Evolutionary conservation across 2,113 vertebrate genomes (phyloP).

Genomic region (Actenoides lindsayi): DNA sequence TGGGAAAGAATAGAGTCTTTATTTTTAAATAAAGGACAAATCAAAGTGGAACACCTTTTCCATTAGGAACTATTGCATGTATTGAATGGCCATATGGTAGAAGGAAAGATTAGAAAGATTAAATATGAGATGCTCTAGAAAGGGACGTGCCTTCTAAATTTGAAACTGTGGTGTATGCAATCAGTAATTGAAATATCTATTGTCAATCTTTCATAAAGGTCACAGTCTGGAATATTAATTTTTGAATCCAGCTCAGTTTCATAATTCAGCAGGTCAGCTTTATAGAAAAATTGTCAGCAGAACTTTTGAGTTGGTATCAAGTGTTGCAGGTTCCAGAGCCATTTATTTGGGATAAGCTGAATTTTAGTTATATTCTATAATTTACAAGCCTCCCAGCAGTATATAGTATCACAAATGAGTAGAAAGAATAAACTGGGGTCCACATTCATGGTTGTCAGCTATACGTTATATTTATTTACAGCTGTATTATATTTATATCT

Average conservation of each 20-base stretch:
- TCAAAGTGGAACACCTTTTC: not conserved
- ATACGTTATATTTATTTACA: no score
- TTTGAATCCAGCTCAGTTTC: not conserved
- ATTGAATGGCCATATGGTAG: not conserved
- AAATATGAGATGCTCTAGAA: not conserved
- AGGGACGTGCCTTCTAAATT: slow-evolving; percentile 22
- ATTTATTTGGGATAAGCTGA: not conserved
- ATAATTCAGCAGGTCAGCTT: not conserved
- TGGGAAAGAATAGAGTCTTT: not conserved
- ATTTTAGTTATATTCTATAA: not conserved
- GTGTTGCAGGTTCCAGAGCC: fast-evolving
- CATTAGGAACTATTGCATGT: not conserved
- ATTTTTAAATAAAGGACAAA: not conserved
- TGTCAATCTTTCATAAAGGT: not conserved
- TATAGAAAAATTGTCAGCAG: not conserved
- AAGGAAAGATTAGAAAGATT: not conserved
- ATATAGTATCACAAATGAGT: not conserved
- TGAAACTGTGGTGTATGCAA: not conserved
- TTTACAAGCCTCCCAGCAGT: not conserved
- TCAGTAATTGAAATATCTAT: not conserved
- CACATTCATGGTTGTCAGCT: not conserved
- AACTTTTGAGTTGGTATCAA: not conserved
- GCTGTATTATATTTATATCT: no score
- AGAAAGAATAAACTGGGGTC: not conserved
- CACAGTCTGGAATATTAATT: not conserved